Evolutionary conservation across 2,888 invertebrate species (phyloP).

Genomic region (Sinodicranocentrus sp.): DNA sequence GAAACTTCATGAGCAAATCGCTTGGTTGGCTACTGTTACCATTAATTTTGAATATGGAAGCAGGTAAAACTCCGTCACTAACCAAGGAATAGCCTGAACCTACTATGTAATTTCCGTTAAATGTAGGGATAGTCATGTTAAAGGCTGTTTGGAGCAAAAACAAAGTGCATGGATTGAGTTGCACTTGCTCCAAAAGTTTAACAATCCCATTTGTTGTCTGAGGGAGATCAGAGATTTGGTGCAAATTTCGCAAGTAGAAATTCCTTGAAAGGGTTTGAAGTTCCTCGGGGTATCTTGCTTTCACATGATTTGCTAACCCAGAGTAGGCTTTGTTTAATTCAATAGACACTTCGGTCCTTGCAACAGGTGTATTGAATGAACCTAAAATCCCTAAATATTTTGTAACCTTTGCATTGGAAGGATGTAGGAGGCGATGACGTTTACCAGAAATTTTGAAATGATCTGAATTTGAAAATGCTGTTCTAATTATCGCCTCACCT

Average conservation of each 20-base stretch:
- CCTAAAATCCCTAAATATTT: conserved; percentile 53
- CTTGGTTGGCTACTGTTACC: not conserved
- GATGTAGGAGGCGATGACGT: conserved; percentile 16
- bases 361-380: conserved; percentile 32
- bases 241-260: conserved; percentile 42
- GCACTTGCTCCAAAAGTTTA: conserved; percentile 42
- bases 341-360: conserved; percentile 47
- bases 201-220: conserved; percentile 32
- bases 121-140: conserved; percentile 53
- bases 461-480: conserved; percentile 59
- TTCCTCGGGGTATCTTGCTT: conserved; percentile 6
- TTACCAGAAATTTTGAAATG: conserved; percentile 45
- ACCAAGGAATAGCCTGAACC: conserved; percentile 57
- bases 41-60: conserved; percentile 26
- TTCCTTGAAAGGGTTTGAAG: conserved; percentile 28
- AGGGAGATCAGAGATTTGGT: conserved; percentile 36
- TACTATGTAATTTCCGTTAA: conserved; percentile 9
- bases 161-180: conserved; percentile 31
- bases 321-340: conserved; percentile 11
- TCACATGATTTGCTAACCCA: conserved; percentile 25
- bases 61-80: conserved; percentile 30
- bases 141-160: conserved; percentile 48
- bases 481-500: conserved; percentile 66
- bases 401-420: conserved; percentile 36
- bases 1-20: conserved; percentile 49